Base-by-base conservation (phyloP, 2,888 invertebrate species). In the Eupithecia exiguata region DNA sequence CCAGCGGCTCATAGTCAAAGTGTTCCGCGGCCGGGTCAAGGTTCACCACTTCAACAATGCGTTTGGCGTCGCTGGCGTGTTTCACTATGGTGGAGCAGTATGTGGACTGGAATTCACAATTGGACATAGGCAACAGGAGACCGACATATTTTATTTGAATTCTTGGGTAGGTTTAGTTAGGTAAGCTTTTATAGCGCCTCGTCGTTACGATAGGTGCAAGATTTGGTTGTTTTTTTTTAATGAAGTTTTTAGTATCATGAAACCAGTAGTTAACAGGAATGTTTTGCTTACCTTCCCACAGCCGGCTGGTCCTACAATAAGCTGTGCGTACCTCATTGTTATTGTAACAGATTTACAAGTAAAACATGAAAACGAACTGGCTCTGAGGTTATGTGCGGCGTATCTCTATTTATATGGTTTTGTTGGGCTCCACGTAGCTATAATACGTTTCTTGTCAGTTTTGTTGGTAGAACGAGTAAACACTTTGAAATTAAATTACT, bases 1-100 rank as follows among this genome's bases (percentile, higher is more conserved):
- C 97, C 14, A 97, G 87, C 0, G 99, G 97, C 74, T 97, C 95
- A 87, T 99, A 99, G 83, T 97, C 97, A 92, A 99, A 99, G 88
- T 97, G 96, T 89, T 99, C 99, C 0, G 99, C 99, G 0, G 99
- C 99, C 0, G 99, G 99, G 91, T 99, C 99, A 75, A 99, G 94
- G 94, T 99, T 99, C 0, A 99, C 97, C 1, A 99, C 97, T 79
- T 98, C 96, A 18, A 99, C 95, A 0, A 95, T 94, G 79, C 99
- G 95, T 74, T 96, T 96, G 1, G 95, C 91, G 79, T 97, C 97
- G 74, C 96, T 96, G 14, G 97, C 98, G 91, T 99, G 98, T 84
- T 96, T 97, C 76, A 97, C 97, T 88, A 99, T 96, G 0, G 97
- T 96, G 49, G 97, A 96, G 90, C 99, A 99, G 89, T 99, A 99